A percentile compares a stretch with the other conserved stretches of the same genome.
phyloP scores from a whole-genome alignment of 2,888 invertebrate species.

The Drosophila peninsularis region DNA sequence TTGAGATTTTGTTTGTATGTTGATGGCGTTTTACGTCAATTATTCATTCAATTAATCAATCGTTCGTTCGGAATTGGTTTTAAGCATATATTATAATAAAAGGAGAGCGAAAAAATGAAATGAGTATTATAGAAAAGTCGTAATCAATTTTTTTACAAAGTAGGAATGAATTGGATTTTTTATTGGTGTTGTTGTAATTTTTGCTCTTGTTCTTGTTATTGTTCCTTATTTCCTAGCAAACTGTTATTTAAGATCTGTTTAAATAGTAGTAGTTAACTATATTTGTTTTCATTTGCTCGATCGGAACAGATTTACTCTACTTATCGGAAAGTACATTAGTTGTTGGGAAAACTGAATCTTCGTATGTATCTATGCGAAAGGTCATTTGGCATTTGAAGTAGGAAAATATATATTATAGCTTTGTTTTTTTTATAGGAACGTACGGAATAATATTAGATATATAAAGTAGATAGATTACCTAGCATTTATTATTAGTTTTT shows the following conservation, averaged over 20 bases:
- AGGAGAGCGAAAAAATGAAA: constrained; percentile 71
- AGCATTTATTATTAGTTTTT: no score
- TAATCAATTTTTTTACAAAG: constrained; percentile 40
- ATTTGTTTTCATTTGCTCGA: background rate
- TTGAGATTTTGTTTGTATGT: constrained; percentile 28
- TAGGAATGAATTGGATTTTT: constrained; percentile 16
- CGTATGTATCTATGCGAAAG: background rate
- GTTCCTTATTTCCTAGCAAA: background rate
- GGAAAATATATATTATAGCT: background rate
- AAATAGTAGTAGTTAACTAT: background rate
- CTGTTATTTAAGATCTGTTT: background rate
- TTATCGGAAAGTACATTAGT: background rate
- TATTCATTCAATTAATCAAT: constrained; percentile 58
- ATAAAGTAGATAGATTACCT: background rate
- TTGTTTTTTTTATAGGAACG: background rate
- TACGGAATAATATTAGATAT: background rate
- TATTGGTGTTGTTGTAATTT: background rate
- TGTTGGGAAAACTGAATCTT: no score
- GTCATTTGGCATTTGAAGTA: background rate
- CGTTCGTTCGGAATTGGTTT: constrained; percentile 62
- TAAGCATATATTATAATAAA: constrained; percentile 56
- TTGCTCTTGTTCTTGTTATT: background rate
- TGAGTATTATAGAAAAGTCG: constrained; percentile 65
- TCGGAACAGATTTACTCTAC: background rate
- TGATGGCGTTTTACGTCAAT: constrained; percentile 38